These are phyloP conservation scores for Arctopsyche grandis DNA, from an alignment of 1,140 invertebrate genomes.

Conservation along the genomic window DNA sequence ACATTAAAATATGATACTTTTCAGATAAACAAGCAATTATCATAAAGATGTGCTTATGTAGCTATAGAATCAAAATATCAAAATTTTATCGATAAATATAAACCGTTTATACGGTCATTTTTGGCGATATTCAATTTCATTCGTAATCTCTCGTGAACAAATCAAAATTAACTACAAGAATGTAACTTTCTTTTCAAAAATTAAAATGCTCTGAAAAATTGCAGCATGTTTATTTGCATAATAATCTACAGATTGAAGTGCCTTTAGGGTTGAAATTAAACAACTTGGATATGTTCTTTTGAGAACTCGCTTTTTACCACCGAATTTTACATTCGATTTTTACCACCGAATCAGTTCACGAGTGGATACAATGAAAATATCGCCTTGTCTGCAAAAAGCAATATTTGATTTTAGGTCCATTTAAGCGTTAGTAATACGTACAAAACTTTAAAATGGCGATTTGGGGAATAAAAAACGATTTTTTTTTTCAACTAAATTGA, in stretches of 20 bases:
- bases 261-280: not conserved
- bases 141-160: not conserved
- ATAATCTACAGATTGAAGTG: conserved; percentile 8
- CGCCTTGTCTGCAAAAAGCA: not conserved
- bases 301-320: not conserved
- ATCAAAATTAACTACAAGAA: too few species aligned
- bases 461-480: not conserved
- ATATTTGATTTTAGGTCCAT: not conserved
- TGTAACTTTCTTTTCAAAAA: too few species aligned
- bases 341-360: not conserved
- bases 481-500: too few species aligned
- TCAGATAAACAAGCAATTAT: too few species aligned
- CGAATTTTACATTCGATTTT: not conserved
- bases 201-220: not conserved
- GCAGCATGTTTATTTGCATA: not conserved
- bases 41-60: too few species aligned
- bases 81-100: too few species aligned
- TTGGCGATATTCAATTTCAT: too few species aligned
- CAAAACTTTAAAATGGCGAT: not conserved
- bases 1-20: too few species aligned
- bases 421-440: not conserved
- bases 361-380: not conserved
- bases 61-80: too few species aligned
- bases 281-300: not conserved
- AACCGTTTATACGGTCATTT: too few species aligned